phyloP scores from a whole-genome alignment of 2,888 invertebrate species.

The Eutolmus rufibarbis region DNA sequence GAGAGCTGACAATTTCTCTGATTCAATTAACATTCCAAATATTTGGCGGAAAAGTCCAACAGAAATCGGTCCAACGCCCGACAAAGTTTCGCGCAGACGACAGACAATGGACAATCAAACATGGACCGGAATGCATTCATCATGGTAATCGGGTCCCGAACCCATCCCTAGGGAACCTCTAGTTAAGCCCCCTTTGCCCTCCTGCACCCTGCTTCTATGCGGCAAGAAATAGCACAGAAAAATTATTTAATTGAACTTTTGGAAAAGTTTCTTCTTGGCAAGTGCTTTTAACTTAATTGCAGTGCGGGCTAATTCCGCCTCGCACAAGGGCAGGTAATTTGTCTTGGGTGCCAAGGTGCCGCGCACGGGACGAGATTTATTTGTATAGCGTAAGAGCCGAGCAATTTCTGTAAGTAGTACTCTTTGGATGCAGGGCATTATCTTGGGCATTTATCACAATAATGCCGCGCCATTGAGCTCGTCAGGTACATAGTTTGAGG shows the following conservation, averaged over 20 bases:
- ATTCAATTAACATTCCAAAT: constrained; percentile 21
- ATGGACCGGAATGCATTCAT: background rate
- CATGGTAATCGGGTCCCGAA: background rate
- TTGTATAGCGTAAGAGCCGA: background rate
- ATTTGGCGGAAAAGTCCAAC: background rate
- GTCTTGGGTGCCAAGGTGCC: constrained; percentile 38
- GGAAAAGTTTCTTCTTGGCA: constrained; percentile 15
- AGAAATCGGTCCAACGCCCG: background rate
- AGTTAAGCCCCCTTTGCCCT: background rate
- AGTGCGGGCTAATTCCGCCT: constrained; percentile 1
- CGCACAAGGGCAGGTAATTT: constrained; percentile 30
- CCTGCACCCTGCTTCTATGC: background rate
- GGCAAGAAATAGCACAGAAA: background rate
- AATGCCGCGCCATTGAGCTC: background rate
- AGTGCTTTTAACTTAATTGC: constrained; percentile 42
- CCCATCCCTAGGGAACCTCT: background rate
- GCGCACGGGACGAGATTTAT: constrained; percentile 12
- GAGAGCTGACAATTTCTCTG: background rate
- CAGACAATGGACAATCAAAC: background rate
- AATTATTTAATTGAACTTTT: constrained; percentile 39
- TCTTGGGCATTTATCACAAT: constrained; percentile 17
- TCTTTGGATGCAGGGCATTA: constrained; percentile 9
- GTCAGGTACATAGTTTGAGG: background rate
- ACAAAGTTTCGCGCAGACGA: background rate
- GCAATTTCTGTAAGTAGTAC: constrained; percentile 29